Percentiles rank a stretch among this genome's conserved stretches.
Evolutionary conservation across 2,888 invertebrate species (phyloP).

Genomic region (Elgonia sp.): DNA sequence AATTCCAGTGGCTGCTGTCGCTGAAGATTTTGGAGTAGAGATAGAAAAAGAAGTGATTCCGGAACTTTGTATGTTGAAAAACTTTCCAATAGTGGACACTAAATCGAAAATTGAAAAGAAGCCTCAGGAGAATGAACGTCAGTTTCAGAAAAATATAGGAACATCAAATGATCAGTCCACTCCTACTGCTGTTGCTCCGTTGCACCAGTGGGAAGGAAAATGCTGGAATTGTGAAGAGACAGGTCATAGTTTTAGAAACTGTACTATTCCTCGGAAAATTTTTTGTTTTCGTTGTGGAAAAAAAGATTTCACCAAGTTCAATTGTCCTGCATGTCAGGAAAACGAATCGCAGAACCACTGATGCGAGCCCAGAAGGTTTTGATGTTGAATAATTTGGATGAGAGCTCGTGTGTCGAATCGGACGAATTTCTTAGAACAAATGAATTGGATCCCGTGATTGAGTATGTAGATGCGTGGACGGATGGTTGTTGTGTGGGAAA

Average conservation of each 20-base stretch:
- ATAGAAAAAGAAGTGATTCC: no score
- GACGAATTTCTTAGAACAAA: no score
- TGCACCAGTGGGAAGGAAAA: background rate
- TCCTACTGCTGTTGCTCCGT: no score
- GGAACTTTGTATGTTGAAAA: no score
- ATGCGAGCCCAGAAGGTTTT: background rate
- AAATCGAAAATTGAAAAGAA: no score
- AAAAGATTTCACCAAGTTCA: background rate
- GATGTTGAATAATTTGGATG: no score
- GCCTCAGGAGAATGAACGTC: no score
- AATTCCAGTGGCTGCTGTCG: background rate
- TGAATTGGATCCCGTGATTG: background rate
- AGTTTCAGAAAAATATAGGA: no score
- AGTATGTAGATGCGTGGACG: background rate
- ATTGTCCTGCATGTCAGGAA: background rate
- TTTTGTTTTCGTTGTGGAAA: slow-evolving; percentile 1
- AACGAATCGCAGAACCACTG: background rate
- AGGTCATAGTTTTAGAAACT: background rate
- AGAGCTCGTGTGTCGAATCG: no score
- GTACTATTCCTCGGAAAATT: background rate
- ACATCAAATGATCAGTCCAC: no score
- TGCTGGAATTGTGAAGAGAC: background rate
- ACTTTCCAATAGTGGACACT: no score
- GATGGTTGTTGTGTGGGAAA: background rate
- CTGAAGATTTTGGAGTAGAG: no score